Evolutionary conservation across 2,888 invertebrate genomes (phyloP).

Genomic region (Idaea aversata): DNA sequence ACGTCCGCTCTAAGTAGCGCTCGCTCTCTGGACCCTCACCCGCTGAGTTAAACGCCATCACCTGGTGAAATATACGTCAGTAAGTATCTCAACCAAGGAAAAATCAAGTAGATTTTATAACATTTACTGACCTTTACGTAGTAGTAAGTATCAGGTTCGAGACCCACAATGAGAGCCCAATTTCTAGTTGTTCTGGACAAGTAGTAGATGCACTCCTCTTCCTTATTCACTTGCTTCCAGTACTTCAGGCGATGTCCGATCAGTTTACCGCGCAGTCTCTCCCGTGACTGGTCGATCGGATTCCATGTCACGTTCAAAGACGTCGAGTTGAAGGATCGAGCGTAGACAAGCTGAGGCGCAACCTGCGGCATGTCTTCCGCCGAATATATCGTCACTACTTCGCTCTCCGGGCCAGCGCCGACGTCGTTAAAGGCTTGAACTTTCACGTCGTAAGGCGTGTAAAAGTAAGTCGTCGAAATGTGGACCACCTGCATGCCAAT

Average conservation of each 20-base stretch:
- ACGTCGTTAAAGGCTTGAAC: constrained; percentile 90
- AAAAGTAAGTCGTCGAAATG: constrained; percentile 86
- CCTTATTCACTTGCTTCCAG: constrained; percentile 88
- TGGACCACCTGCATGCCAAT: constrained; percentile 89
- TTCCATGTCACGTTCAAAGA: constrained; percentile 95
- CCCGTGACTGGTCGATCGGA: constrained; percentile 91
- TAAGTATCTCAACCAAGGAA: too few relatives aligned
- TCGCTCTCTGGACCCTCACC: constrained; percentile 98
- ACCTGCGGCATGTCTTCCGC: constrained; percentile 96
- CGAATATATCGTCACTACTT: constrained; percentile 86
- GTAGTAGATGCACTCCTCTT: constrained; percentile 90
- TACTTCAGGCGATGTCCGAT: constrained; percentile 97
- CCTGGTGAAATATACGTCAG: constrained; percentile 38
- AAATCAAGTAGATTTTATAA: too few relatives aligned
- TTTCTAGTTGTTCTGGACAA: constrained; percentile 90
- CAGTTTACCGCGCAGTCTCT: constrained; percentile 91
- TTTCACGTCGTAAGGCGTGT: constrained; percentile 91
- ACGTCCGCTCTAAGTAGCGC: constrained; percentile 91
- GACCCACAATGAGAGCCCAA: constrained; percentile 95
- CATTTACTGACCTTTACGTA: constrained; percentile 84
- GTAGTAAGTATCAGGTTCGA: constrained; percentile 96
- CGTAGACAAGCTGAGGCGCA: constrained; percentile 90
- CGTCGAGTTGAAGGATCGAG: constrained; percentile 93
- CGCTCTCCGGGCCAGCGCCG: constrained; percentile 91
- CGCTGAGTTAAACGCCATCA: constrained; percentile 97